phyloP scores from a whole-genome alignment of 2,888 invertebrate genomes.

The Acronicta leporina region DNA sequence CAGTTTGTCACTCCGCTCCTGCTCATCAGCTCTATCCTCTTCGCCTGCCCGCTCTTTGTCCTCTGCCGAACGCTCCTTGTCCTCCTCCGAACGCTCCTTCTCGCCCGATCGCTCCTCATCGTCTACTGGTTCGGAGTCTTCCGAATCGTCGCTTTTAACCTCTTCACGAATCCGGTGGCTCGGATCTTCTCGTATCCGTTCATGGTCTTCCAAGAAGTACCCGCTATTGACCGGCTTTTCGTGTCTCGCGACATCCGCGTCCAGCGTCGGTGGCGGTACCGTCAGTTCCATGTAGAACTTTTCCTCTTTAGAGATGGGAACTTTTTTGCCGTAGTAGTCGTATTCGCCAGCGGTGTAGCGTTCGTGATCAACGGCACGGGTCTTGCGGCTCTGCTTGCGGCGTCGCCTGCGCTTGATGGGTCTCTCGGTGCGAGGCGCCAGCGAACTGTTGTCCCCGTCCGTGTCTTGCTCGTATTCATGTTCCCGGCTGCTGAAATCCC shows the following conservation, averaged over 20 bases:
- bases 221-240: conserved; percentile 64
- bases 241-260: conserved; percentile 74
- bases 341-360: conserved; percentile 72
- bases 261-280: conserved; percentile 76
- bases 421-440: conserved; percentile 67
- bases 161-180: conserved; percentile 60
- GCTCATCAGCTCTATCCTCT: conserved; percentile 57
- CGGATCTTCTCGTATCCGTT: conserved; percentile 74
- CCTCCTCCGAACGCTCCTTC: conserved; percentile 57
- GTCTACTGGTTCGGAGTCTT: conserved; percentile 48
- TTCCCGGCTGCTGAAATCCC: conserved; percentile 42
- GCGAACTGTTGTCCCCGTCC: conserved; percentile 71
- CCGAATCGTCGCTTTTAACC: conserved; percentile 53
- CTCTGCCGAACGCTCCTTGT: conserved; percentile 53
- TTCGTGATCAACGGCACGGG: conserved; percentile 64
- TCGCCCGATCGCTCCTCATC: conserved; percentile 39
- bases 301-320: conserved; percentile 79
- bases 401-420: conserved; percentile 70
- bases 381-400: conserved; percentile 71
- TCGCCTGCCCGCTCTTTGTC: conserved; percentile 61
- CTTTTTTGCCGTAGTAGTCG: conserved; percentile 79
- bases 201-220: conserved; percentile 75
- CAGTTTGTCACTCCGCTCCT: conserved; percentile 64
- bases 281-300: conserved; percentile 70
- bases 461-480: conserved; percentile 60